Percentiles rank a stretch among this genome's conserved stretches.
phyloP scores from a whole-genome alignment of 1,140 invertebrate genomes.

The Bombus waltoni region DNA sequence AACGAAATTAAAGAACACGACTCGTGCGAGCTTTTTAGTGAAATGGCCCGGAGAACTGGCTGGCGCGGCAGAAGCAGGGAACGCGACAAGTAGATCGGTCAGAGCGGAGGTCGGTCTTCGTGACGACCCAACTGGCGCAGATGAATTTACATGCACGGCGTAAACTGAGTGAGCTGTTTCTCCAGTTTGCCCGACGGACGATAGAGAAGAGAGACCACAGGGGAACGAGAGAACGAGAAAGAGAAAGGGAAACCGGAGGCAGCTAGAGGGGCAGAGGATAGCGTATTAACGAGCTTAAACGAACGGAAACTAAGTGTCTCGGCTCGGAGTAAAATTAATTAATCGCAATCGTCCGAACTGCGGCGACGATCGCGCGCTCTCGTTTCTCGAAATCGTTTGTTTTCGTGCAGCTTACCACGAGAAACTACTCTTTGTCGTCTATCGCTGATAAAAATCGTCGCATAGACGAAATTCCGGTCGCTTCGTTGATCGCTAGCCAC shows the following conservation, averaged over 20 bases:
- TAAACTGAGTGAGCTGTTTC: slow-evolving; percentile 72
- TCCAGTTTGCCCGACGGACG: slow-evolving; percentile 49
- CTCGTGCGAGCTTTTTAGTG: not conserved
- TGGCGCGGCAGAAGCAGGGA: not conserved
- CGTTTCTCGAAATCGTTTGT: slow-evolving; percentile 69
- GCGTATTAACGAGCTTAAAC: slow-evolving; percentile 79
- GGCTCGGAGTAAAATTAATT: slow-evolving; percentile 82
- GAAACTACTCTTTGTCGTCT: not conserved
- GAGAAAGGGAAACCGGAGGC: slow-evolving; percentile 30
- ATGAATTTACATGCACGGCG: slow-evolving; percentile 71
- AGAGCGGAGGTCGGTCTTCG: slow-evolving; percentile 65
- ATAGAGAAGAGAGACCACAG: slow-evolving; percentile 5
- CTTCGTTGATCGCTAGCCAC: not conserved
- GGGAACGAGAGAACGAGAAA: slow-evolving; percentile 1
- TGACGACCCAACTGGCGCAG: slow-evolving; percentile 61
- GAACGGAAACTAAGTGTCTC: slow-evolving; percentile 83
- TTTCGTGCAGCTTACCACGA: slow-evolving; percentile 41
- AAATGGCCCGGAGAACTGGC: not conserved
- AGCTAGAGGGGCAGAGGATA: slow-evolving; percentile 48
- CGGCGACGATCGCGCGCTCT: slow-evolving; percentile 73
- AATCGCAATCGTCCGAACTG: slow-evolving; percentile 81
- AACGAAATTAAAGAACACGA: not conserved
- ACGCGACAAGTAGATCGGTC: slow-evolving; percentile 56
- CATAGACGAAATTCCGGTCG: not conserved
- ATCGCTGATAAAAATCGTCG: not conserved